Evolutionary conservation across 2,888 invertebrate genomes (phyloP).

Genomic region (Cerceris rybyensis): DNA sequence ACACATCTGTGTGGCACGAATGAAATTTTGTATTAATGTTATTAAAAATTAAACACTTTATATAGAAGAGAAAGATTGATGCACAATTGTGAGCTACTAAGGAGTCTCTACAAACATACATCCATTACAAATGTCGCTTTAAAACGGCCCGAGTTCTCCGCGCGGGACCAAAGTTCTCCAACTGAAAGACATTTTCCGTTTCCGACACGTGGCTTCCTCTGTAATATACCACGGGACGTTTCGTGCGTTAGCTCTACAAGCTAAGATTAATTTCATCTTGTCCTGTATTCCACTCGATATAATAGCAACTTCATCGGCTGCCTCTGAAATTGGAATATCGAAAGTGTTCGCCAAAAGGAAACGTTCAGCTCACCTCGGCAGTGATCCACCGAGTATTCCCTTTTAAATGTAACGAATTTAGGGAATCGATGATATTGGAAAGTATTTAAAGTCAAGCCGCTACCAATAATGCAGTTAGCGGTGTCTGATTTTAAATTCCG

Average conservation of each 20-base stretch:
- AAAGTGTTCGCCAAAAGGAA: not conserved
- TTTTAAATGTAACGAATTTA: not conserved
- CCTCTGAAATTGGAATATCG: too few species aligned
- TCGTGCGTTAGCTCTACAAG: not conserved
- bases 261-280: too few species aligned
- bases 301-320: too few species aligned
- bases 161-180: constrained; percentile 32
- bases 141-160: not conserved
- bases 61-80: too few species aligned
- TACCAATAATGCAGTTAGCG: constrained; percentile 23
- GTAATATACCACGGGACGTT: constrained; percentile 39
- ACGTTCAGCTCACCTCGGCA: not conserved
- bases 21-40: too few species aligned
- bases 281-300: too few species aligned
- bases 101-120: too few species aligned
- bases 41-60: too few species aligned
- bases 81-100: too few species aligned
- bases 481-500: constrained; percentile 24
- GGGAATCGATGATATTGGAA: constrained; percentile 16
- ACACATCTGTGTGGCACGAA: too few species aligned
- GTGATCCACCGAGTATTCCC: not conserved
- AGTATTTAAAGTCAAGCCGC: constrained; percentile 19
- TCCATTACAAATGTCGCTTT: not conserved
- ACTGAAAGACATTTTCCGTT: constrained; percentile 53
- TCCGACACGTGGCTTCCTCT: constrained; percentile 47